Conservation (phyloP, 2,888 invertebrate genomes). For the Euplexia lucipara region DNA sequence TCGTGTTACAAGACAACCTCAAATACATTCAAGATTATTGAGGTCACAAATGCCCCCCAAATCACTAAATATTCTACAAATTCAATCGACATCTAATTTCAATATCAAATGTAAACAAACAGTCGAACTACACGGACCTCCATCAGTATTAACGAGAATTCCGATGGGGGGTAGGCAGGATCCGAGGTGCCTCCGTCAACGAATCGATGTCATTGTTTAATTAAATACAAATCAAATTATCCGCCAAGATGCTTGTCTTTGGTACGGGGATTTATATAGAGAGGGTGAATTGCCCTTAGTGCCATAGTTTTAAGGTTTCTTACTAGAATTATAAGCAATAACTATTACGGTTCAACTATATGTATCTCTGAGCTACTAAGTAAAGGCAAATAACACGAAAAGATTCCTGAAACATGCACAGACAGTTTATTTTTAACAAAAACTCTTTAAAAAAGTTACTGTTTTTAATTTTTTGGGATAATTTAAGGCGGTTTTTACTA, state of each 20-base stretch:
- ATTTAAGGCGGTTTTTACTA: no score
- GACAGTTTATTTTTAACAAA: no score
- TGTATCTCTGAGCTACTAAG: no score
- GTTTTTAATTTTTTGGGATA: no score
- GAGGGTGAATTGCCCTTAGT: constrained; percentile 45
- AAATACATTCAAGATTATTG: neutral
- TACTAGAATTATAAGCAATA: no score
- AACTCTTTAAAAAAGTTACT: no score
- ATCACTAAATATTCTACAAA: constrained; percentile 19
- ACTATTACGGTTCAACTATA: no score
- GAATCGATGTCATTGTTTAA: constrained; percentile 84
- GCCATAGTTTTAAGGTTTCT: no score
- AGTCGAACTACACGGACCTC: constrained; percentile 68
- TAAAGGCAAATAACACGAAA: no score
- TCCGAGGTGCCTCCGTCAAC: constrained; percentile 69
- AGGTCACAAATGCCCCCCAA: neutral
- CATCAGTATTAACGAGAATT: constrained; percentile 73
- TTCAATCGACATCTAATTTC: constrained; percentile 44
- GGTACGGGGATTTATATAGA: constrained; percentile 51
- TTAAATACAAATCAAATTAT: constrained; percentile 90
- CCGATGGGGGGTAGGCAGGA: constrained; percentile 60
- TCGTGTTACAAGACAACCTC: no score
- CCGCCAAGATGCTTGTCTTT: constrained; percentile 78
- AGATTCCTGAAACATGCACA: no score
- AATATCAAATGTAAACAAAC: constrained; percentile 54